Conservation (phyloP, 2,888 invertebrate genomes). For the Caenorhabditis sp. region DNA sequence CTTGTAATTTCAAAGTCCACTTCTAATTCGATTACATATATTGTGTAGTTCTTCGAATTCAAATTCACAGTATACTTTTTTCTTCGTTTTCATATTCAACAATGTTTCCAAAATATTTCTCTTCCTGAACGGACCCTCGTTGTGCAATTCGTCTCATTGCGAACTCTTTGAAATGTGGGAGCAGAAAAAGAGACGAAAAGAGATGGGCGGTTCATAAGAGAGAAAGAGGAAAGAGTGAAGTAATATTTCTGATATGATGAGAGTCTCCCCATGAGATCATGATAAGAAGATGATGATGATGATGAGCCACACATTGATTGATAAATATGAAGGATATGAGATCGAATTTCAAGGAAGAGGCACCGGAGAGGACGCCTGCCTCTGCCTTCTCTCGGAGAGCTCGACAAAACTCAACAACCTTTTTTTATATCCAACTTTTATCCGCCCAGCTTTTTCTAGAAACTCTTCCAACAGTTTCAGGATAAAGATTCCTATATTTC, state of each 20-base stretch:
- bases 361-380: neutral
- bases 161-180: slow-evolving; percentile 8
- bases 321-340: slow-evolving; percentile 68
- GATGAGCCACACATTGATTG: slow-evolving; percentile 68
- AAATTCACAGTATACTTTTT: neutral
- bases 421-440: slow-evolving; percentile 38
- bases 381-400: neutral
- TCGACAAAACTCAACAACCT: slow-evolving; percentile 1
- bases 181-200: slow-evolving; percentile 18
- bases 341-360: slow-evolving; percentile 55
- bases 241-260: slow-evolving; percentile 61
- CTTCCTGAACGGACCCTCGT: too few relatives aligned
- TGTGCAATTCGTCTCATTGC: too few relatives aligned
- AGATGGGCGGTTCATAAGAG: slow-evolving; percentile 10
- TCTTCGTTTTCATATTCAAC: neutral
- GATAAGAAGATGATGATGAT: slow-evolving; percentile 52
- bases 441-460: neutral
- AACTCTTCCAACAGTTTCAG: neutral
- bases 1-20: neutral
- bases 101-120: neutral
- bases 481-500: too few relatives aligned
- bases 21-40: neutral
- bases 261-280: slow-evolving; percentile 34
- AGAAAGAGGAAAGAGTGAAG: slow-evolving; percentile 9
- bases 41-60: neutral